Evolutionary conservation across 2,888 invertebrate species (phyloP), one percentile per base, ranked within the genome.

Genomic region (Criorhina ranunculi): DNA sequence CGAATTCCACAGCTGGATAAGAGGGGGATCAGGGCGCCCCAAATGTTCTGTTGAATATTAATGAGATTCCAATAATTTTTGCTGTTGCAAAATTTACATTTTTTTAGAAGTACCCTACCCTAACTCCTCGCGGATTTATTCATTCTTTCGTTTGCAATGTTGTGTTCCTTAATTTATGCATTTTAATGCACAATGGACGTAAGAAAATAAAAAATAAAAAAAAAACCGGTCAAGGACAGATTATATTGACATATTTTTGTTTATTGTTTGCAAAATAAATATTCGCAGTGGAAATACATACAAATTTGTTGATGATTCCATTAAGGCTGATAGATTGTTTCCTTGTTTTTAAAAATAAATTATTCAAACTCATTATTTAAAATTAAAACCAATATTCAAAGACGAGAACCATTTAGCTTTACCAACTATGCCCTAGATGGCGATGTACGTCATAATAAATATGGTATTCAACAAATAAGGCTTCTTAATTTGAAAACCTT

Each of bases 191-290:
- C n/a, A 6, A 46, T 70, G 59, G 59, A 46, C 15, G 35, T 9
- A 40, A 33, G 24, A 24, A 24, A 24, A 24, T 24, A 3, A 24
- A 24, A 17, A 33, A 24, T 3, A 24, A 24, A 3, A 3, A 24
- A 24, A 17, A 33, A 55, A 44, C 44, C 55, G 69, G 69, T 69
- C 69, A 69, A 69, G 69, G 69, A 31, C 69, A 44, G 37, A 66
- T 51, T 53, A 8, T 31, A 40, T n/a, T 67, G 40, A 37, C 55
- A 37, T 15, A 53, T 53, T 51, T 51, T 29, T 51, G n/a, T 51
- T 29, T 24, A 15, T 55, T 55, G 15, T 11, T 29, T 42, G 29
- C 31, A 11, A 12, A 24, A 12, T 40, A 40, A 7, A 37, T 31
- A 33, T 33, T 15, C 24, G 31, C 53, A 37, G 35, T 11, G 19